These are phyloP conservation scores for Myopa tessellatipennis DNA, from an alignment of 2,888 invertebrate species.

Conservation along the genomic window DNA sequence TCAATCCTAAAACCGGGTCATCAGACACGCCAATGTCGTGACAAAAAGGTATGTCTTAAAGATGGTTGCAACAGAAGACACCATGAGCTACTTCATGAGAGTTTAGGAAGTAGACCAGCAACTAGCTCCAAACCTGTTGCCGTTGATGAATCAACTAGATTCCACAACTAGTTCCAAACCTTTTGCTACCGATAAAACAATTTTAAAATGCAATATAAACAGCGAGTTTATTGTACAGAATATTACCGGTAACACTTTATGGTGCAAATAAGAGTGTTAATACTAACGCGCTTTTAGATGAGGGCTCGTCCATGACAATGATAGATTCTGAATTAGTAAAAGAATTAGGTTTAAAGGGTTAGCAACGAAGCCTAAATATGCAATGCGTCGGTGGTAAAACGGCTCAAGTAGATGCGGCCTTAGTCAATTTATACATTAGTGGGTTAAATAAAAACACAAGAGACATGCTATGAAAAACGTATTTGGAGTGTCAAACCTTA, in stretches of 20 bases:
- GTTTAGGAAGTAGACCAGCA: background rate
- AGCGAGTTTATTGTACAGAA: slow-evolving; percentile 28
- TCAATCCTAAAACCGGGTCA: too few species aligned
- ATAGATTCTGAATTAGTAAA: slow-evolving; percentile 34
- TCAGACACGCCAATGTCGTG: too few species aligned
- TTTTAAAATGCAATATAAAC: slow-evolving; percentile 2
- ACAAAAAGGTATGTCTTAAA: too few species aligned
- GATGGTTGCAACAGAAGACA: too few species aligned
- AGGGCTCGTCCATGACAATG: slow-evolving; percentile 35
- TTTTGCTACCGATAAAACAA: background rate
- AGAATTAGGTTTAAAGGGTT: slow-evolving; percentile 36
- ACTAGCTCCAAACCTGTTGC: background rate
- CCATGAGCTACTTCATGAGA: too few species aligned
- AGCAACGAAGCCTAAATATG: slow-evolving; percentile 15
- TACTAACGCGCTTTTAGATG: slow-evolving; percentile 10
- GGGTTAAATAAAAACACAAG: background rate
- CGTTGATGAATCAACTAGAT: background rate
- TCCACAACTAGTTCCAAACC: background rate
- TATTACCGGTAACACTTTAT: slow-evolving; percentile 33
- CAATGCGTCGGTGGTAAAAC: slow-evolving; percentile 7
- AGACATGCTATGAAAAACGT: background rate
- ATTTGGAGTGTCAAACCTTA: background rate
- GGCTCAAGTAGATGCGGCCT: background rate
- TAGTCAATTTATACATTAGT: slow-evolving; percentile 9
- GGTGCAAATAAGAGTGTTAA: slow-evolving; percentile 24